Evolutionary conservation across 35 echinoderm and acorn worm genomes (phyloP).

Genomic region (Diadema setosum): DNA sequence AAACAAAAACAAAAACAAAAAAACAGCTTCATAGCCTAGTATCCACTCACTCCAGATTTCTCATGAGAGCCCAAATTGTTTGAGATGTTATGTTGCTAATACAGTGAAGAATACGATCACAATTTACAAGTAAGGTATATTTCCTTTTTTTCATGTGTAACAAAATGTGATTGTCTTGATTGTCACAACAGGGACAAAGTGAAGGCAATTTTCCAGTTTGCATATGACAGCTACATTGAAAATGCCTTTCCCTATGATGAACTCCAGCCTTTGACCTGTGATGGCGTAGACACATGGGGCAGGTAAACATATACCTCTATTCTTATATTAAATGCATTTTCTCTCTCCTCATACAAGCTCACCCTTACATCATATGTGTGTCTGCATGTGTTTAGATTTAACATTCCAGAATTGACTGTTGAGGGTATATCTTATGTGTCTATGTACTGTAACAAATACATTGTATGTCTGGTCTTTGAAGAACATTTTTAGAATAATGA

Average conservation of each 20-base stretch:
- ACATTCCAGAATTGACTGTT: too few species aligned
- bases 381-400: too few species aligned
- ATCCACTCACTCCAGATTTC: not conserved
- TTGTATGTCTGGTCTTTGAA: too few species aligned
- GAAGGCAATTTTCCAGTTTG: slow-evolving; percentile 81
- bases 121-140: not conserved
- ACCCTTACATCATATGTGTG: too few species aligned
- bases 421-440: too few species aligned
- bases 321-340: too few species aligned
- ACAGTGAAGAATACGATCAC: not conserved
- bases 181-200: slow-evolving; percentile 63
- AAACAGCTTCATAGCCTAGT: not conserved
- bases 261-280: slow-evolving; percentile 92
- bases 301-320: too few species aligned
- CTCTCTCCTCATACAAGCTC: not conserved
- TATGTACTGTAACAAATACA: too few species aligned
- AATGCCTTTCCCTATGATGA: slow-evolving; percentile 98
- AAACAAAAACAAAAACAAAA: not conserved
- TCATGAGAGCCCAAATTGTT: too few species aligned
- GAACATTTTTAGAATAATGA: too few species aligned
- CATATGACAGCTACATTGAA: slow-evolving; percentile 81
- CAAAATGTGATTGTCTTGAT: not conserved
- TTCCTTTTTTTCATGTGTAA: not conserved
- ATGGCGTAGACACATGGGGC: slow-evolving; percentile 96
- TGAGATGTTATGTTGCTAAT: not conserved